Evolutionary conservation across 2,113 vertebrate genomes (phyloP).

Genomic region (Herpailurus yagouaroundi): DNA sequence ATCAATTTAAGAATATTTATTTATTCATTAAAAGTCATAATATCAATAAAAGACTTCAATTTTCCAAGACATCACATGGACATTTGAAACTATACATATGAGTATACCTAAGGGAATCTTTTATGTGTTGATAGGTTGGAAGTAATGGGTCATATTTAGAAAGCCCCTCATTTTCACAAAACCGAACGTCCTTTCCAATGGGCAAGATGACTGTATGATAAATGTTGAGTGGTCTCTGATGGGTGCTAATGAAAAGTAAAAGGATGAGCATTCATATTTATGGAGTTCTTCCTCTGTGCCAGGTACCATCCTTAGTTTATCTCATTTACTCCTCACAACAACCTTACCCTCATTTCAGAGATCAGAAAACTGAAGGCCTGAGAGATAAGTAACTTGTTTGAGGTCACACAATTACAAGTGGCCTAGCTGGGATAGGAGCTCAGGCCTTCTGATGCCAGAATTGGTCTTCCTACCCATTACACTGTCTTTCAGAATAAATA

Average conservation of each 20-base stretch:
- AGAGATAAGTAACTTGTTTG: neutral
- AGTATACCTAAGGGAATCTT: neutral
- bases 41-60: neutral
- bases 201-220: neutral
- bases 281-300: neutral
- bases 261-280: neutral
- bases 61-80: neutral
- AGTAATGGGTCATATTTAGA: neutral
- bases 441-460: neutral
- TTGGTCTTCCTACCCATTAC: no score
- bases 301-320: neutral
- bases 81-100: neutral
- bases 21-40: slow-evolving; percentile 9
- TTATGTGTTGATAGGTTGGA: neutral
- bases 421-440: neutral
- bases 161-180: slow-evolving; percentile 17
- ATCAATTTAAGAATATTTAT: neutral
- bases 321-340: neutral
- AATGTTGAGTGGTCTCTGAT: neutral
- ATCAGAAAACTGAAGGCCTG: neutral
- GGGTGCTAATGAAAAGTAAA: neutral
- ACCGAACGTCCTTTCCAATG: neutral
- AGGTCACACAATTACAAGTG: neutral
- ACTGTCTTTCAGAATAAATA: neutral
- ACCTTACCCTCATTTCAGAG: neutral